phyloP scores from a whole-genome alignment of 2,888 invertebrate species.

The Melanostoma scalare region DNA sequence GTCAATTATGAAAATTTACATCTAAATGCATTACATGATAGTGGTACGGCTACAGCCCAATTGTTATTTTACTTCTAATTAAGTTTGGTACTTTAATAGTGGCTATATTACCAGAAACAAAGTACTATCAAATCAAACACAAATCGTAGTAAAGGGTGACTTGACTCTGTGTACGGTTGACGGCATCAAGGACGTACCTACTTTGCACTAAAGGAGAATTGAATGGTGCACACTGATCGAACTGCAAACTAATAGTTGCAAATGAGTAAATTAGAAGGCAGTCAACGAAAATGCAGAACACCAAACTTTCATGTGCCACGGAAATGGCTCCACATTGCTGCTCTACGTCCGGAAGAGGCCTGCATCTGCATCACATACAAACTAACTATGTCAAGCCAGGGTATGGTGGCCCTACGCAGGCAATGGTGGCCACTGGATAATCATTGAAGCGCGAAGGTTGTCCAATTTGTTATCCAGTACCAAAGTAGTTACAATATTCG shows the following conservation, averaged over 20 bases:
- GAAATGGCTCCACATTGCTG: neutral
- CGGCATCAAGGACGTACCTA: neutral
- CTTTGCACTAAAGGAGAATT: neutral
- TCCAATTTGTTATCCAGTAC: slow-evolving; percentile 31
- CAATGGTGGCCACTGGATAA: neutral
- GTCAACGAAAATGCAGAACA: slow-evolving; percentile 4
- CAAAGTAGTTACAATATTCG: slow-evolving; percentile 30
- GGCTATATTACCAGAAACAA: slow-evolving; percentile 21
- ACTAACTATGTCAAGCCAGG: no score
- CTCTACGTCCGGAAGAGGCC: neutral
- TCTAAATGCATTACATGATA: slow-evolving; percentile 19
- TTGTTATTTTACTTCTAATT: slow-evolving; percentile 56
- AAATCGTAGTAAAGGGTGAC: slow-evolving; percentile 54
- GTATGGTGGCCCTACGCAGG: neutral
- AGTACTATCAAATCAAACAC: slow-evolving; percentile 32
- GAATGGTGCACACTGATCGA: slow-evolving; percentile 23
- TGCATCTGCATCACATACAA: neutral
- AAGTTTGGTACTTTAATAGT: slow-evolving; percentile 7
- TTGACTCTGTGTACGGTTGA: neutral
- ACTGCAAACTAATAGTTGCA: slow-evolving; percentile 48
- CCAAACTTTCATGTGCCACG: neutral
- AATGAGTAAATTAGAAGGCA: slow-evolving; percentile 35
- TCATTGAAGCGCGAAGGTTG: slow-evolving; percentile 46
- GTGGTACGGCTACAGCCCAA: neutral
- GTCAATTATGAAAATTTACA: slow-evolving; percentile 47